Percentiles rank a stretch among this genome's conserved stretches.
phyloP scores from a whole-genome alignment of 2,113 vertebrate genomes.

The Morone chrysops region DNA sequence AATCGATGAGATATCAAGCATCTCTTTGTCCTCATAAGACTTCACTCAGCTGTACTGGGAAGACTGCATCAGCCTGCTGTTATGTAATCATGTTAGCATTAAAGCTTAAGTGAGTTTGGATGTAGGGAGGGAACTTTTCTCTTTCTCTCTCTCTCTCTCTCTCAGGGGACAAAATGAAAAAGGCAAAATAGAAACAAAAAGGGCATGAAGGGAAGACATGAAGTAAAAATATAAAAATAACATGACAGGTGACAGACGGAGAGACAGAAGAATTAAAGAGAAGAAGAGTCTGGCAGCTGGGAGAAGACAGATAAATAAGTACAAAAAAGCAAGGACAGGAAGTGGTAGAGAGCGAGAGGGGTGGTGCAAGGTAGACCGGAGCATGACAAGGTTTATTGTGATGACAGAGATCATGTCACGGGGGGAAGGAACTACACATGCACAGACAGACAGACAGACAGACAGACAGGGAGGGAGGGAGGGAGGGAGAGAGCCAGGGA shows the following conservation, averaged over 20 bases:
- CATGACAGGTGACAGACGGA: not conserved
- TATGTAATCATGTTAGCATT: conserved; percentile 62
- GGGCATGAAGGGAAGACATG: not conserved
- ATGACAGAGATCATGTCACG: conserved; percentile 7
- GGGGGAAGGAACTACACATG: conserved; percentile 28
- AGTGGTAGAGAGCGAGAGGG: not conserved
- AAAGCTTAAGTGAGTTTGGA: conserved; percentile 56
- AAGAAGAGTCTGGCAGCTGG: too few species aligned
- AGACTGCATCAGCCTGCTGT: conserved; percentile 36
- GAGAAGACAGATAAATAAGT: not conserved
- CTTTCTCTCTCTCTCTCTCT: conserved; percentile 6
- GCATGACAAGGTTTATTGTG: conserved; percentile 16
- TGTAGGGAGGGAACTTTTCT: conserved; percentile 4
- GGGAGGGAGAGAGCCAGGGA: not conserved
- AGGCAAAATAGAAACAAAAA: conserved; percentile 1
- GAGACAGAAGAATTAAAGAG: not conserved
- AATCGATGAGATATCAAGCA: conserved; percentile 15
- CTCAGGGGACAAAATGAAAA: conserved; percentile 8
- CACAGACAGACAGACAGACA: not conserved
- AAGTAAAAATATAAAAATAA: conserved; percentile 5
- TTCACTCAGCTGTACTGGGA: conserved; percentile 1
- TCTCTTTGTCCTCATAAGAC: conserved; percentile 51
- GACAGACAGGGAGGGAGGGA: not conserved
- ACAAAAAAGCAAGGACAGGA: not conserved
- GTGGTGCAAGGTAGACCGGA: conserved; percentile 1